These are phyloP conservation scores for Halcyon leucocephala DNA, from an alignment of 2,797 vertebrate genomes.

Conservation along the genomic window DNA sequence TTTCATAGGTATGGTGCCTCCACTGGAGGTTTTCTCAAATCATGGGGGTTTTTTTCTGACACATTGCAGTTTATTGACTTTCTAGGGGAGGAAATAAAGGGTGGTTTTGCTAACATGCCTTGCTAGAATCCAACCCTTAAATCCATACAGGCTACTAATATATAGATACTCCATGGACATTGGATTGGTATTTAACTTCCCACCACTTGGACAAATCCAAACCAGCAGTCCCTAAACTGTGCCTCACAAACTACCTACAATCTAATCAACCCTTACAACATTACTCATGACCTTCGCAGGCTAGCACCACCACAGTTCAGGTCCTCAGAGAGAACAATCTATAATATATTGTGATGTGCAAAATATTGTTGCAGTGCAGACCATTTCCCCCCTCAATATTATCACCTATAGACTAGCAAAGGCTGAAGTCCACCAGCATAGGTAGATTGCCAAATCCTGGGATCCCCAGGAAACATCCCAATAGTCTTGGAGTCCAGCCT, in stretches of 20 bases:
- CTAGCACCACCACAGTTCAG: background rate
- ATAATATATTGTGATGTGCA: background rate
- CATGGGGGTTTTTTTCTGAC: background rate
- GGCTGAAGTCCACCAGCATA: background rate
- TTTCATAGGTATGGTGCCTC: background rate
- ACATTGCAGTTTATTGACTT: background rate
- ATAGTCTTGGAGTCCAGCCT: conserved; percentile 23
- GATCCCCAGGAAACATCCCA: conserved; percentile 44
- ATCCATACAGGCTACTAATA: background rate
- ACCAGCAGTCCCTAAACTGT: background rate
- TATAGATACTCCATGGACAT: background rate
- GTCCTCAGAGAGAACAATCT: background rate
- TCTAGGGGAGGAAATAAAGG: background rate
- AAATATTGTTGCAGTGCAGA: background rate
- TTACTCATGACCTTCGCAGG: background rate
- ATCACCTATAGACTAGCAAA: background rate
- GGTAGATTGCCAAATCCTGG: conserved; percentile 17
- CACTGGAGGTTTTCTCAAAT: background rate
- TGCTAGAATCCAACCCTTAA: background rate
- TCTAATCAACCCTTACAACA: background rate
- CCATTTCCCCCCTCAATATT: background rate
- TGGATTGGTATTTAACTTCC: background rate
- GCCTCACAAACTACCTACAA: background rate
- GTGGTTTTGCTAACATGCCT: background rate
- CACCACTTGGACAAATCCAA: background rate